These are phyloP conservation scores for Paratilapia polleni DNA, from an alignment of 2,113 vertebrate species.

Conservation along the genomic window DNA sequence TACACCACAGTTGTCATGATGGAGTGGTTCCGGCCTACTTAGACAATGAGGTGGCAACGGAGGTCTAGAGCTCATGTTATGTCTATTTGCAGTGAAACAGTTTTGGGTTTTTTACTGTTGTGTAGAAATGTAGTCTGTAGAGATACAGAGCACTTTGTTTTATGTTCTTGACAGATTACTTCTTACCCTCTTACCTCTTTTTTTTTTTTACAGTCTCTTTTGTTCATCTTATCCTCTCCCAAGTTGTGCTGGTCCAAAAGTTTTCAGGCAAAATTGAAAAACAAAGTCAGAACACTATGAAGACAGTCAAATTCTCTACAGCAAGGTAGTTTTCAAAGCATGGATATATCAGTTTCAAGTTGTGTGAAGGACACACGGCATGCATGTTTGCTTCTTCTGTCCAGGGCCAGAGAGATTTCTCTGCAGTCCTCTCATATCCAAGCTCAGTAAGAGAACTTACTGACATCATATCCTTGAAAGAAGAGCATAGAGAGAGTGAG, in stretches of 20 bases:
- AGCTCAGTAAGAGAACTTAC: slow-evolving; percentile 29
- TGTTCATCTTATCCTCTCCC: slow-evolving; percentile 19
- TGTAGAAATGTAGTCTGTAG: slow-evolving; percentile 6
- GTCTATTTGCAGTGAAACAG: no score
- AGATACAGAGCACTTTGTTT: slow-evolving; percentile 10
- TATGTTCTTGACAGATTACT: slow-evolving; percentile 14
- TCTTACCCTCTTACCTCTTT: background rate
- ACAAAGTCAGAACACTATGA: slow-evolving; percentile 11
- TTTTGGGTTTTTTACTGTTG: background rate
- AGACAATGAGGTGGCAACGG: no score
- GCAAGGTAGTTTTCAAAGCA: slow-evolving; percentile 35
- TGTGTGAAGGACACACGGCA: slow-evolving; percentile 51
- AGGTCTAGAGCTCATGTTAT: no score
- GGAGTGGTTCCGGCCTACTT: no score
- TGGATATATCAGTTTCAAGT: slow-evolving; percentile 22
- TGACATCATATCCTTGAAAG: slow-evolving; percentile 54
- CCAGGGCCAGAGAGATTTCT: slow-evolving; percentile 28
- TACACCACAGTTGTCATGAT: no score
- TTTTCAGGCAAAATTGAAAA: slow-evolving; percentile 26
- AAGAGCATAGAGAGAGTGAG: slow-evolving; percentile 35
- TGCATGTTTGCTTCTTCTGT: background rate
- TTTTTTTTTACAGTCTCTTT: slow-evolving; percentile 1
- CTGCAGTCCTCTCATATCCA: slow-evolving; percentile 19
- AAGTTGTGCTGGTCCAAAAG: slow-evolving; percentile 15
- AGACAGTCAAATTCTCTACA: slow-evolving; percentile 30